phyloP scores from a whole-genome alignment of 2,888 invertebrate genomes.

The Acrobasis suavella region DNA sequence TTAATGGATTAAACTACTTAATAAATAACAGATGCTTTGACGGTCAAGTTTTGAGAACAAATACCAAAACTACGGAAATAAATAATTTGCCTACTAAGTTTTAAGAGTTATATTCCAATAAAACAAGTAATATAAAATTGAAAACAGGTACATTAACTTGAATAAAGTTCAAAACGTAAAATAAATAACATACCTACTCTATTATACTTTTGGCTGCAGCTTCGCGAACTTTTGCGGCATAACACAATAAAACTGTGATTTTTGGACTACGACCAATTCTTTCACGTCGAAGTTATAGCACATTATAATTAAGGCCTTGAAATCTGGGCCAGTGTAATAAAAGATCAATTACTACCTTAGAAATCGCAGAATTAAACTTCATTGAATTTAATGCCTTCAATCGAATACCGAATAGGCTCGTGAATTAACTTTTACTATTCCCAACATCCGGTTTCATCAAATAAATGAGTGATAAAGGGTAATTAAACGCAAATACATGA shows the following conservation, averaged over 20 bases:
- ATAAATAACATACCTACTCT: constrained; percentile 18
- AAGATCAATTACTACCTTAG: not conserved
- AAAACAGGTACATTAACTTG: not conserved
- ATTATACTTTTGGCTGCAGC: constrained; percentile 26
- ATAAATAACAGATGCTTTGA: too few relatives aligned
- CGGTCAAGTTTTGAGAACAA: too few relatives aligned
- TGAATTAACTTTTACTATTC: not conserved
- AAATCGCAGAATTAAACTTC: not conserved
- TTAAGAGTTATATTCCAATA: not conserved
- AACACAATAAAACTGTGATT: constrained; percentile 23
- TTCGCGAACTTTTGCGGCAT: constrained; percentile 12
- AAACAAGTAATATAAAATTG: not conserved
- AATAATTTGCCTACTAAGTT: too few relatives aligned
- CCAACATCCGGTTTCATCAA: not conserved
- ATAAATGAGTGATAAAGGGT: not conserved
- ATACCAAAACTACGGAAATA: too few relatives aligned
- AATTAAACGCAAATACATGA: too few relatives aligned
- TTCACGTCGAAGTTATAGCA: not conserved
- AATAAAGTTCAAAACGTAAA: constrained; percentile 1
- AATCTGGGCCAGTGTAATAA: not conserved
- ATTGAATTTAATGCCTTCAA: not conserved
- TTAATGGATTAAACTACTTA: too few relatives aligned
- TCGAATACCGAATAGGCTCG: not conserved
- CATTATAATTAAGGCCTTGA: not conserved
- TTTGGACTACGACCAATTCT: constrained; percentile 18